Base-by-base conservation (phyloP, 2,797 vertebrate species). In the Pempheris klunzingeri region DNA sequence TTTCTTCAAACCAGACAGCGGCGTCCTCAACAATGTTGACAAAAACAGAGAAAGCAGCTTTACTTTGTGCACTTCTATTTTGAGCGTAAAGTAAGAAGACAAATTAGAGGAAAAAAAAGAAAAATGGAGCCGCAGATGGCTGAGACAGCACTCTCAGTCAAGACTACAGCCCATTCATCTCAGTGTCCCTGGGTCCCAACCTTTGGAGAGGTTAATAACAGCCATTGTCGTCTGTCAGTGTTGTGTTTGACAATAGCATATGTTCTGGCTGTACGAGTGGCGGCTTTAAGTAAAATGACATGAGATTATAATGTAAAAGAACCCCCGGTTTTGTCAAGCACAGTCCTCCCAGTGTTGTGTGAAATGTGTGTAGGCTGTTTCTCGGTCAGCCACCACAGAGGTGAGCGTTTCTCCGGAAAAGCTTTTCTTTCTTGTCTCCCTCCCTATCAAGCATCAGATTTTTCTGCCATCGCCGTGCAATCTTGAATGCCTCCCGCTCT, bases 401-500 rank as follows among this genome's bases (percentile, higher is more conserved):
- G 70, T 77, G 60, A 69, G 20, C 4, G 14, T 65, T 71, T 80
- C 28, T 59, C 47, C 30, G 24, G 53, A 71, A 74, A 74, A 43
- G 39, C 28, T 50, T 63, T 59, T 82, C 62, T 17, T 75, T 73
- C 60, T 52, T 39, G 22, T 65, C 57, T 22, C 4, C 46, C n/a
- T n/a, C 66, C 24, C 64, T 83, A 70, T 86, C 81, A 72, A 74
- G 74, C 49, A 68, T 82, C 36, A 78, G 41, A 75, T 76, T 91
- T 88, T 50, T 18, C 81, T 77, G 74, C 71, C 84, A 87, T 92
- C 74, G 69, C 65, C 49, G 7, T 84, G 77, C 60, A 71, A 85
- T 83, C 77, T 81, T 85, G 81, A 89, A 89, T 90, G 54, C 75
- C 41, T 87, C 26, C 64, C 68, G 67, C 70, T 67, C 79, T 79